These are phyloP conservation scores for Tetragonula clypearis DNA, from an alignment of 1,140 invertebrate species.

Conservation along the genomic window DNA sequence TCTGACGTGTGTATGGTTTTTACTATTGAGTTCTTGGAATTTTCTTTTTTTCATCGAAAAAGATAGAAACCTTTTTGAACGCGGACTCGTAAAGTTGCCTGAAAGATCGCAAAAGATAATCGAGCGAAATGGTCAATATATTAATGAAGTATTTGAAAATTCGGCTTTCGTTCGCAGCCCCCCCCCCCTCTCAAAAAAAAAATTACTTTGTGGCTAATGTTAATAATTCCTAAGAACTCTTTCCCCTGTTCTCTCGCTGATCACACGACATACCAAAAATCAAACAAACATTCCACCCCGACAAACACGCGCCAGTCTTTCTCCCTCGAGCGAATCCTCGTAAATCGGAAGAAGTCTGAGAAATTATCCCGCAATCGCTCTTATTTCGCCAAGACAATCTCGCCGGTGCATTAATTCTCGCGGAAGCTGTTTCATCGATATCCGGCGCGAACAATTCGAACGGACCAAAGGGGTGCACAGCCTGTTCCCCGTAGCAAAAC, in stretches of 20 bases:
- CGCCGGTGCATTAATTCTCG: background rate
- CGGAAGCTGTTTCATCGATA: slow-evolving; percentile 50
- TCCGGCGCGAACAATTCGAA: slow-evolving; percentile 28
- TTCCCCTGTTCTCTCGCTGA: background rate
- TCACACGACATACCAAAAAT: background rate
- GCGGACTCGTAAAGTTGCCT: no score
- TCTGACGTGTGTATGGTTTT: no score
- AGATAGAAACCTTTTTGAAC: no score
- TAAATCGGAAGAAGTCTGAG: background rate
- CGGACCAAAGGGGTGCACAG: slow-evolving; percentile 18
- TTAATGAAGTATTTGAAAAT: no score
- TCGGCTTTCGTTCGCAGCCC: no score
- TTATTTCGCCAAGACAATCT: slow-evolving; percentile 3
- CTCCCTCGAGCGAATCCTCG: background rate
- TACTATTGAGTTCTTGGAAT: no score
- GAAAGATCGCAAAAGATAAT: no score
- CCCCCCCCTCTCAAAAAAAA: no score
- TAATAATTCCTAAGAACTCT: no score
- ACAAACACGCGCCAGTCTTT: background rate
- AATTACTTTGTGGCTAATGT: no score
- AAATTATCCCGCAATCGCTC: slow-evolving; percentile 10
- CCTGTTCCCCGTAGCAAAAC: slow-evolving; percentile 18
- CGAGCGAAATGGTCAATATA: no score
- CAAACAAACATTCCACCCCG: background rate
- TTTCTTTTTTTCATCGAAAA: no score